phyloP scores from a whole-genome alignment of 2,888 invertebrate species.

The Lacanobia oleracea region DNA sequence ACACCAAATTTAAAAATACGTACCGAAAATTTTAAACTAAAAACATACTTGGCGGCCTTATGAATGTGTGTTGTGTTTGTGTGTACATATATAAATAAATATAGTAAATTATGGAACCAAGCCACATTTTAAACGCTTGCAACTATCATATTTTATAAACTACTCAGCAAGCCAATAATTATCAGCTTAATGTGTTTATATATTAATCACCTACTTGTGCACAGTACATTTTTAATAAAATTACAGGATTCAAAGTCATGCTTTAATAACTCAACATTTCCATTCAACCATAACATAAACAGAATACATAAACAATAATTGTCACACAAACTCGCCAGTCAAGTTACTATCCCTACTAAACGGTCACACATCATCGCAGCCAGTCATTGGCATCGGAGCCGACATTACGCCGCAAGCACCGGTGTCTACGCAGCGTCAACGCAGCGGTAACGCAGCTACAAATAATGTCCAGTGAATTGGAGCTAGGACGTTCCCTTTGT shows the following conservation, averaged over 20 bases:
- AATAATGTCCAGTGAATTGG: constrained; percentile 51
- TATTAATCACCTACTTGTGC: background rate
- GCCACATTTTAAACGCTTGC: background rate
- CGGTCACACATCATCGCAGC: constrained; percentile 59
- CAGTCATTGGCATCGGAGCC: constrained; percentile 55
- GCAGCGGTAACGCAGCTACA: constrained; percentile 48
- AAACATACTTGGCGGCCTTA: too few species aligned
- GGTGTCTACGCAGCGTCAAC: constrained; percentile 48
- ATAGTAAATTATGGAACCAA: too few species aligned
- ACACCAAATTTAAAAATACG: too few species aligned
- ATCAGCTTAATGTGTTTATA: background rate
- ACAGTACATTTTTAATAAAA: background rate
- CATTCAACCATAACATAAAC: background rate
- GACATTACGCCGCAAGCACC: constrained; percentile 55
- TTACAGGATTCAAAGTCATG: background rate
- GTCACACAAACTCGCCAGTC: background rate
- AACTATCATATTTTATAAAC: background rate
- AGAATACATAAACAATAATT: constrained; percentile 14
- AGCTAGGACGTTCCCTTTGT: constrained; percentile 46
- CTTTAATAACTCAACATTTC: constrained; percentile 5
- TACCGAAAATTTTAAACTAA: too few species aligned
- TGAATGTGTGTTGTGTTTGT: too few species aligned
- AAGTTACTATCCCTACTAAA: constrained; percentile 41
- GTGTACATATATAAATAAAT: too few species aligned
- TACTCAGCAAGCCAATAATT: background rate